phyloP scores from a whole-genome alignment of 2,113 vertebrate genomes.

The Chloebia gouldiae region DNA sequence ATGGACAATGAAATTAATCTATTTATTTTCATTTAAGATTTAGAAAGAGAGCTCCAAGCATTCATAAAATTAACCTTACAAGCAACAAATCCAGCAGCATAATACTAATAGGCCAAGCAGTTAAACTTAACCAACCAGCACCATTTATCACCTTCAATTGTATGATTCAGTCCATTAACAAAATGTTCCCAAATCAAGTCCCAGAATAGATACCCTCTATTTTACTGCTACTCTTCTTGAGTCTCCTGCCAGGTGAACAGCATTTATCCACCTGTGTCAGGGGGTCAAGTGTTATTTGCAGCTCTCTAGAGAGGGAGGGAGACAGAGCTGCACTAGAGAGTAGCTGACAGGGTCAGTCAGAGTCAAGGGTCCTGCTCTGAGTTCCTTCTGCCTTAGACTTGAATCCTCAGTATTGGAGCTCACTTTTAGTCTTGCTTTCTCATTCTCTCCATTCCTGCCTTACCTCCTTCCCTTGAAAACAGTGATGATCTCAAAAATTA shows the following conservation, averaged over 20 bases:
- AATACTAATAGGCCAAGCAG: neutral
- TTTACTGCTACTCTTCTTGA: neutral
- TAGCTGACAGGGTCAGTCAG: neutral
- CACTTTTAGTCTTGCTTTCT: neutral
- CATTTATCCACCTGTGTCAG: neutral
- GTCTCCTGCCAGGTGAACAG: neutral
- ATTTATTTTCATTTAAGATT: slow-evolving; percentile 16
- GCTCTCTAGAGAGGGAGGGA: neutral
- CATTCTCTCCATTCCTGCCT: neutral
- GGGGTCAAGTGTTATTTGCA: neutral
- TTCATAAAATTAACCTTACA: neutral
- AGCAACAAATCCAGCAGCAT: neutral
- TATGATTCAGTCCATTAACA: neutral
- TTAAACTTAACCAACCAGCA: neutral
- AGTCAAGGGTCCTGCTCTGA: neutral
- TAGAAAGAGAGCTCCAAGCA: neutral
- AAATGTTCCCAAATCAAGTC: neutral
- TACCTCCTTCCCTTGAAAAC: neutral
- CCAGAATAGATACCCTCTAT: neutral
- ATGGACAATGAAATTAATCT: neutral
- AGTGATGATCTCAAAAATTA: neutral
- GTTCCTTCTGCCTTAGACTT: neutral
- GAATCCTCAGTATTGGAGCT: neutral
- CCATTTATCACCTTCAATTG: neutral
- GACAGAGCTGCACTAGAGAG: neutral